A percentile compares a stretch with the other conserved stretches of the same genome.
Conservation (phyloP, 2,113 vertebrate species). For the Stigmatopora nigra region DNA sequence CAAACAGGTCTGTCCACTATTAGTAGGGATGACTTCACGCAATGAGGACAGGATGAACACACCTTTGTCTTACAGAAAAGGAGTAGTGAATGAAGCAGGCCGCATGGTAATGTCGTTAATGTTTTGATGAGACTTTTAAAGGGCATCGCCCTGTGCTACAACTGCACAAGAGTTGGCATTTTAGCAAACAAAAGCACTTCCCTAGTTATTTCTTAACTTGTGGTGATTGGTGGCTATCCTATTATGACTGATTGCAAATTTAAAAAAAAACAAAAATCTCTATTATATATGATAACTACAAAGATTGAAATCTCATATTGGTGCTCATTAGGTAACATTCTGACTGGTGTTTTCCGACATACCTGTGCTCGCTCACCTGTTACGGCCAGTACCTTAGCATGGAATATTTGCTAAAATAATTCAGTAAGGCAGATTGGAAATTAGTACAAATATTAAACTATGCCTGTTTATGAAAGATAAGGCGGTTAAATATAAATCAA, state of each 20-base stretch:
- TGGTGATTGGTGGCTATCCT: no score
- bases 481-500: no score
- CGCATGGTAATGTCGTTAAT: neutral
- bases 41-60: slow-evolving; percentile 13
- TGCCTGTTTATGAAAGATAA: no score
- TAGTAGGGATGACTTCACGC: slow-evolving; percentile 1
- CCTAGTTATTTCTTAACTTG: neutral
- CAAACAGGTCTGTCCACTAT: slow-evolving; percentile 41
- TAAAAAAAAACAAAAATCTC: no score
- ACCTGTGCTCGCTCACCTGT: slow-evolving; percentile 22
- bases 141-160: neutral
- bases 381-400: slow-evolving; percentile 1
- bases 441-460: no score
- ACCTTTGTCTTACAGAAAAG: slow-evolving; percentile 14
- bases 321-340: neutral
- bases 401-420: no score
- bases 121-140: neutral
- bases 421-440: no score
- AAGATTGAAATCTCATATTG: no score
- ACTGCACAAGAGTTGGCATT: neutral
- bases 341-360: slow-evolving; percentile 3
- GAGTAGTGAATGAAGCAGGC: neutral
- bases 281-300: no score
- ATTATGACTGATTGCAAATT: no score
- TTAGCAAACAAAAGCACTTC: slow-evolving; percentile 2